Base-by-base conservation (phyloP, 2,113 vertebrate genomes). In the Leptodactylus fuscus region DNA sequence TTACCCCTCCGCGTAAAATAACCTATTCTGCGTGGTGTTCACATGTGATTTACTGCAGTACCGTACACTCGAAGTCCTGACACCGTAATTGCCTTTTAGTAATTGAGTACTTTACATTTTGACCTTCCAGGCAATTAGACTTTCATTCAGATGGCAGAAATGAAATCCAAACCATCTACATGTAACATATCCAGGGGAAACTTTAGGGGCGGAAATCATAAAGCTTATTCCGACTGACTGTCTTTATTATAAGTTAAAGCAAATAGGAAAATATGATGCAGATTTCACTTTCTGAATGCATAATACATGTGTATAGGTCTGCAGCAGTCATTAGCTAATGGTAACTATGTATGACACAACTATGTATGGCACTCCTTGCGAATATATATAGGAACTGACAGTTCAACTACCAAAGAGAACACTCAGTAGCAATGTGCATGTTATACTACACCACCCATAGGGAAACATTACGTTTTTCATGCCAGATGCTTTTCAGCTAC, bases 51-150 rank as follows among this genome's bases (percentile, higher is more conserved):
- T 58, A 38, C 15, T 79, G 29, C 22, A 13, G 6, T 46, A 6
- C 34, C 9, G n/a, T 60, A 29, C 1, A 81, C 60, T 48, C 22
- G 9, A 34, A 69, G 7, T 69, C 48, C 38, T 67, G 60, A 81
- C 80, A 81, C 38, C 2, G 51, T 81, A 81, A 81, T 81, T 69
- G 34, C 80, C 55, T n/a, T 81, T 69, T 46, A 49, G 41, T 27
- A 74, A 48, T 74, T 24, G 41, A 74, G 60, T 27, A 81, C 44
- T 81, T 18, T 20, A 49, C 15, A 48, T 9, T 81, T 81, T 69
- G 80, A 81, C 60, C 80, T 67, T 81, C 20, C 16, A 65, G 38
- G 7, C 38, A 81, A 27, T 81, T 81, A 62, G 11, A 81, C 22
- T 65, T 81, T 48, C 69, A 12, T 13, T 48, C 29, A 29, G 34